phyloP scores from a whole-genome alignment of 2,797 vertebrate genomes.

The Eutrigla gurnardus region DNA sequence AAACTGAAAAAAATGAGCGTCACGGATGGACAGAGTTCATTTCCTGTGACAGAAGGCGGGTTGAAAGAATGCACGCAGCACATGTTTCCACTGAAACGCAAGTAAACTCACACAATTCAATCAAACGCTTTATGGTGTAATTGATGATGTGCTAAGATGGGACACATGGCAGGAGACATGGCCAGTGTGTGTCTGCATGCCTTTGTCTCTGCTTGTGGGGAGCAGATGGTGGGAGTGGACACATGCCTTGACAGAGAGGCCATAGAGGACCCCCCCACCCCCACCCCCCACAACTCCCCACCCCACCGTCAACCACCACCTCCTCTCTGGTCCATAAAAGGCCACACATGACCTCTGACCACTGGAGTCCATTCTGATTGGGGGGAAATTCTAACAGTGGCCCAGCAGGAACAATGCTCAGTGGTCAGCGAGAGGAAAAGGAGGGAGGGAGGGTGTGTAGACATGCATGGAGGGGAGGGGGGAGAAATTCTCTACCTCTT shows the following conservation, averaged over 20 bases:
- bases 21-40: constrained; percentile 13
- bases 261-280: constrained; percentile 54
- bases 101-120: constrained; percentile 48
- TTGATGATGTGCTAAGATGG: constrained; percentile 64
- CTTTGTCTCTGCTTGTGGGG: constrained; percentile 64
- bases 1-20: not conserved
- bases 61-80: constrained; percentile 31
- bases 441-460: constrained; percentile 58
- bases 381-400: constrained; percentile 71
- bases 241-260: constrained; percentile 76
- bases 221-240: constrained; percentile 80
- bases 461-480: constrained; percentile 30
- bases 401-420: constrained; percentile 76
- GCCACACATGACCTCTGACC: constrained; percentile 77
- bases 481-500: constrained; percentile 55
- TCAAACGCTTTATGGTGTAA: constrained; percentile 47
- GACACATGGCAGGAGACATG: constrained; percentile 65
- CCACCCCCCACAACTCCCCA: not conserved
- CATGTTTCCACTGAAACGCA: constrained; percentile 44
- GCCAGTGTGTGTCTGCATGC: constrained; percentile 64
- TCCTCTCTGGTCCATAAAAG: constrained; percentile 68
- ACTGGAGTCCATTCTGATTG: constrained; percentile 71
- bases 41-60: constrained; percentile 44
- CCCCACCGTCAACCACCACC: constrained; percentile 18
- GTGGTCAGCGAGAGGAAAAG: constrained; percentile 74